Percentiles rank a stretch among this genome's conserved stretches.
Evolutionary conservation across 2,797 vertebrate species (phyloP).

Genomic region (Podarcis lilfordi): DNA sequence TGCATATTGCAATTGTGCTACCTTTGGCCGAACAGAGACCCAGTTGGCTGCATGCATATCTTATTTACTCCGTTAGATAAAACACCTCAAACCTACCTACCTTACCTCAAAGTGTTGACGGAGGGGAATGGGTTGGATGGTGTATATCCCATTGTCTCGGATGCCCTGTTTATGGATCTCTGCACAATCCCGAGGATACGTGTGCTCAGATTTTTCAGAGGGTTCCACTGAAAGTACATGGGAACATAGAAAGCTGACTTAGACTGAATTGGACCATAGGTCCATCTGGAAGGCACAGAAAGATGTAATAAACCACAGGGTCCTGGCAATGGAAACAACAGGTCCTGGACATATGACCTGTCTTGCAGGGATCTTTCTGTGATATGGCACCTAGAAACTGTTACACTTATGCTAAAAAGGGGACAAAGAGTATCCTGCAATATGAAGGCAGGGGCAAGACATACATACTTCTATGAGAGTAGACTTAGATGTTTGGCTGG

Average conservation of each 20-base stretch:
- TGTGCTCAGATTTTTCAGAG: conserved; percentile 35
- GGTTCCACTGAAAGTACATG: conserved; percentile 19
- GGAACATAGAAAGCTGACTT: no score
- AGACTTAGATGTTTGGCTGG: not conserved
- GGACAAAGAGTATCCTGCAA: not conserved
- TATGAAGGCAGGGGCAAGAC: not conserved
- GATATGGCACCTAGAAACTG: not conserved
- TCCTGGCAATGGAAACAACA: not conserved
- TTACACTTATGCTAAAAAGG: not conserved
- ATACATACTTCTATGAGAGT: not conserved
- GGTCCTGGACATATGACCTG: not conserved
- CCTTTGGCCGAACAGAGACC: no score
- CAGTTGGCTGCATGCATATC: no score
- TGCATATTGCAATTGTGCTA: not conserved
- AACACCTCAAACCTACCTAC: not conserved
- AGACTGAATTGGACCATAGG: no score
- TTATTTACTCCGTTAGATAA: not conserved
- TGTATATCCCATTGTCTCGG: conserved; percentile 87
- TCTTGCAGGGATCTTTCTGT: not conserved
- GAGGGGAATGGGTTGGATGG: conserved; percentile 83
- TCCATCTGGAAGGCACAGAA: not conserved
- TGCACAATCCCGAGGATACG: conserved; percentile 79
- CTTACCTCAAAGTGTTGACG: conserved; percentile 80
- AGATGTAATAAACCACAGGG: not conserved
- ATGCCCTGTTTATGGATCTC: conserved; percentile 85